Percentiles rank a stretch among this genome's conserved stretches.
Conservation (phyloP, 2,113 vertebrate genomes). For the Paracanthobrama guichenoti region DNA sequence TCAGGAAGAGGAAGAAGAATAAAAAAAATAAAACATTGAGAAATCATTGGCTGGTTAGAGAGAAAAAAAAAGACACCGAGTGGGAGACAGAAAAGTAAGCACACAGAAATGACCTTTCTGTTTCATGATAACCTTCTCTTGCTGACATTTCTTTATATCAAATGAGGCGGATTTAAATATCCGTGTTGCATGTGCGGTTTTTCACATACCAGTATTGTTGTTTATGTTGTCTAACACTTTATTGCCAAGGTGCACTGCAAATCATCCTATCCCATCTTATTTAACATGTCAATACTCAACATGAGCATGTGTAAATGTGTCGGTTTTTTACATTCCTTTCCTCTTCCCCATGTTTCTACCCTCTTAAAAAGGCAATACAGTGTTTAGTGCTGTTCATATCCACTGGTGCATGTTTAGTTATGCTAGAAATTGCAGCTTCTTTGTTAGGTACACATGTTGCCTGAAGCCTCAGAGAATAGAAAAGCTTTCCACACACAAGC, state of each 20-base stretch:
- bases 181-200: background rate
- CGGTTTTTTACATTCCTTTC: background rate
- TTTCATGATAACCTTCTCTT: slow-evolving; percentile 3
- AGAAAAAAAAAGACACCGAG: background rate
- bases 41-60: slow-evolving; percentile 41
- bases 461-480: slow-evolving; percentile 11
- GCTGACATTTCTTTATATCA: slow-evolving; percentile 4
- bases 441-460: slow-evolving; percentile 26
- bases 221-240: slow-evolving; percentile 12
- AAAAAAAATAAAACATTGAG: background rate
- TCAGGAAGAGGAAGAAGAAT: slow-evolving; percentile 17
- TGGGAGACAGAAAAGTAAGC: slow-evolving; percentile 22
- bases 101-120: slow-evolving; percentile 21
- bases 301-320: background rate
- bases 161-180: slow-evolving; percentile 19
- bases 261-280: background rate
- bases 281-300: background rate
- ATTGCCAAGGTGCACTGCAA: background rate
- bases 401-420: slow-evolving; percentile 38
- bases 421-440: slow-evolving; percentile 28
- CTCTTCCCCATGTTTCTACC: background rate
- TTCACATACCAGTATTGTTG: background rate
- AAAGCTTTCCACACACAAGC: background rate
- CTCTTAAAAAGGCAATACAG: background rate
- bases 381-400: slow-evolving; percentile 24